Evolutionary conservation across 2,113 vertebrate genomes (phyloP), one percentile per base, ranked within the genome.

Genomic region (Chloropsis hardwickii): DNA sequence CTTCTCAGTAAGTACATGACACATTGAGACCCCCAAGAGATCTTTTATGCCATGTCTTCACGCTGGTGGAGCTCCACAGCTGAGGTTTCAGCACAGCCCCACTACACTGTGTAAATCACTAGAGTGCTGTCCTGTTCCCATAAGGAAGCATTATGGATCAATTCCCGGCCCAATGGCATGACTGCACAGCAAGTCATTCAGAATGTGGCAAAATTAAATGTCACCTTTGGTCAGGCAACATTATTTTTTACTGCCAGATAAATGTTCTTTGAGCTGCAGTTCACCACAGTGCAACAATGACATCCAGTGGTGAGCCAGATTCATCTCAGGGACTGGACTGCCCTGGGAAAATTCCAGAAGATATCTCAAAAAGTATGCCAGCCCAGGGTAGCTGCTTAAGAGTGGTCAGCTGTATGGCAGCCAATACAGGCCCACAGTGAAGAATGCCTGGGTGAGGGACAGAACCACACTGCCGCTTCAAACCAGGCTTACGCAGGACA

Each of bases 241-340:
- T 37, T 50, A 90, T 88, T 85, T 87, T 92, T 72, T 67, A 86
- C 62, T 40, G 89, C 77, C 93, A 92, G 88, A 92, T 11, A 93
- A 65, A 77, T 53, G 82, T 50, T 65, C 48, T 48, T 67, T 62
- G 1, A 17, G 39, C 3, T 56, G 81, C 83, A 47, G 78, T 29
- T 84, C 85, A 86, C 57, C 73, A 86, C 74, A 90, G 94, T 70
- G 95, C 92, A 97, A 95, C 0, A 48, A 94, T 82, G 97, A 97
- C 97, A 97, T 96, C 97, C 97, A 96, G 96, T 97, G 97, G 97
- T 56, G 82, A 98, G 79, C 71, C 69, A 94, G n/a, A 86, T 90
- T 84, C 74, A 81, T 66, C 79, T 94, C 88, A 72, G 37, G 54
- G 66, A 54, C 48, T 13, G 19, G 31, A 24, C 33, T 37, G 40